Evolutionary conservation across 2,888 invertebrate species (phyloP).

Genomic region (Glaucopsyche alexis): DNA sequence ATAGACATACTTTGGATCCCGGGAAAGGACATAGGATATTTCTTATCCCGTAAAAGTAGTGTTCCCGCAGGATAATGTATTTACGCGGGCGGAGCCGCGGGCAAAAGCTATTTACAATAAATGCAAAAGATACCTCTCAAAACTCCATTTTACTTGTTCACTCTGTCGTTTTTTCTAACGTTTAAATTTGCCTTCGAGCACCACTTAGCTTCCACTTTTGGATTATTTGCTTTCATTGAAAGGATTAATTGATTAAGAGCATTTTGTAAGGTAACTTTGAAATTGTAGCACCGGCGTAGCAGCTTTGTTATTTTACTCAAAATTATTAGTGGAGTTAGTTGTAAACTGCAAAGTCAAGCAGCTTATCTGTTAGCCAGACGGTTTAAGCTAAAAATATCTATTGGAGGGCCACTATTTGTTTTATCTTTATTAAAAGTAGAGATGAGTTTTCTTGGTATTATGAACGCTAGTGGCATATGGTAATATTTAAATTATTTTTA

Average conservation of each 20-base stretch:
- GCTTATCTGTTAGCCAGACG: constrained; percentile 15
- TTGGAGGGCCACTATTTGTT: not conserved
- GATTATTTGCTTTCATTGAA: constrained; percentile 28
- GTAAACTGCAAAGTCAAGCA: constrained; percentile 14
- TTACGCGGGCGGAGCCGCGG: no score
- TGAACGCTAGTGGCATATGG: not conserved
- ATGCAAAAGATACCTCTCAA: constrained; percentile 14
- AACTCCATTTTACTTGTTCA: constrained; percentile 44
- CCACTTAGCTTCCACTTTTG: constrained; percentile 35
- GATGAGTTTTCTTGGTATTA: not conserved
- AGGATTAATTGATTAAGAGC: constrained; percentile 29
- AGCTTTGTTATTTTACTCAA: constrained; percentile 17
- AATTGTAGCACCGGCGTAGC: not conserved
- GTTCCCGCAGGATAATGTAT: no score
- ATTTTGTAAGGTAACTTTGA: constrained; percentile 24
- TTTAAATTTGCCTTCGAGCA: constrained; percentile 46
- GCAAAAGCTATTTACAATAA: not conserved
- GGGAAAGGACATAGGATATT: no score
- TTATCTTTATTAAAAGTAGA: not conserved
- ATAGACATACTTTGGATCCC: no score
- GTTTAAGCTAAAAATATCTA: constrained; percentile 14
- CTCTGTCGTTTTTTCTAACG: constrained; percentile 50
- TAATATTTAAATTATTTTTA: not conserved
- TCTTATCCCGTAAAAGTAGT: no score
- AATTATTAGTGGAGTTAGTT: constrained; percentile 23